Evolutionary conservation across 92 coral and sea anemone genomes (phyloP), one percentile per base, ranked within the genome.

Genomic region (Phymanthus crucifer): DNA sequence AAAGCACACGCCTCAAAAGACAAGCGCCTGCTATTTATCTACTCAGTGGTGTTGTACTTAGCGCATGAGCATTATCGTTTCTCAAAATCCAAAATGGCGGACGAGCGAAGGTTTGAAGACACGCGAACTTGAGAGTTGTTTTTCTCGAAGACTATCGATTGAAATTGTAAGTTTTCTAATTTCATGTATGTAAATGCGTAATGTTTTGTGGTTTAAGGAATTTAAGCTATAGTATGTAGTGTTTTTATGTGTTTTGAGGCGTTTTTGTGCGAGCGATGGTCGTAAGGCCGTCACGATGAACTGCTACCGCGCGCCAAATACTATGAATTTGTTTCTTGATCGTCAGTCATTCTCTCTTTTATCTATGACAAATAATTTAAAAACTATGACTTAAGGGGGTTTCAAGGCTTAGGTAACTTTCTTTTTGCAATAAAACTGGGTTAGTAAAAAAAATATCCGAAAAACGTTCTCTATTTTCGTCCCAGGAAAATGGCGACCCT

Each of bases 31-130:
- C 79, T 79, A 24, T 40, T 11, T 26, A 47, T 33, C 69, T 19
- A 31, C 14, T 80, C 47, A 61, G 83, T 84, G 36, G 45, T 66
- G 47, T 72, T 81, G 68, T 40, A 72, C 35, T 45, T 0, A 4
- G 29, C 85, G 90, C 93, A 86, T 83, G 93, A 87, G 90, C 66
- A 69, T 18, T 69, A 14, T 3, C 27, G 35, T 33, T 73, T 32
- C 47, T 56, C 54, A 52, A 69, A 86, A 82, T 83, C 90, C 88
- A 89, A 84, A 61, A 89, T 89, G 93, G 93, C 90, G 93, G 93
- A 89, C 93, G 88, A 76, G 87, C 87, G 76, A 77, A 70, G 32
- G 76, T 77, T 83, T 83, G 79, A 77, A 32, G 80, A 66, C 80
- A 73, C 71, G 9, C 76, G 61, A 56, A 73, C 2, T 73, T 82